Evolutionary conservation across 2,797 vertebrate species (phyloP).

Genomic region (Taeniopygia guttata): DNA sequence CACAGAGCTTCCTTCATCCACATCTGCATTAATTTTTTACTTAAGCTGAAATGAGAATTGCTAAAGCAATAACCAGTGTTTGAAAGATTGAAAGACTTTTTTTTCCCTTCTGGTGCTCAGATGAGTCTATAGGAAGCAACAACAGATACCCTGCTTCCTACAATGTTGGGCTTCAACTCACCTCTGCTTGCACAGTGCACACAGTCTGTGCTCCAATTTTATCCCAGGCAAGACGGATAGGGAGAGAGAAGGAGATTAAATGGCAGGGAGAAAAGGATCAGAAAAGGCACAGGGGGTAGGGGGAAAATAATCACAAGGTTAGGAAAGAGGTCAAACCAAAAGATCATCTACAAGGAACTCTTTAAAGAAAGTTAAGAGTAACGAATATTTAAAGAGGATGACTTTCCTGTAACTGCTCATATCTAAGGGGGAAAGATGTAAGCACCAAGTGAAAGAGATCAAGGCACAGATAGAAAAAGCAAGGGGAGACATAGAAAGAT

Average conservation of each 20-base stretch:
- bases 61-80: neutral
- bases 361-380: slow-evolving; percentile 43
- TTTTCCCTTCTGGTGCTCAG: neutral
- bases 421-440: neutral
- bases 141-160: neutral
- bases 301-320: neutral
- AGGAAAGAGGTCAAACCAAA: slow-evolving; percentile 43
- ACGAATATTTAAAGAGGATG: neutral
- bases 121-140: neutral
- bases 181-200: neutral
- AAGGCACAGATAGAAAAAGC: neutral
- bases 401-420: neutral
- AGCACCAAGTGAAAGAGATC: neutral
- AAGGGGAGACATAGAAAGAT: neutral
- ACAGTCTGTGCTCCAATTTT: slow-evolving; percentile 16
- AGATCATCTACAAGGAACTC: slow-evolving; percentile 3
- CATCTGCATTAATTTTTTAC: neutral
- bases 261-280: neutral
- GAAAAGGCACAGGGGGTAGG: neutral
- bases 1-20: neutral
- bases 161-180: neutral
- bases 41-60: neutral
- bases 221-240: neutral
- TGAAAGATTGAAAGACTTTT: neutral
- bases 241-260: neutral